Evolutionary conservation across 1,140 invertebrate genomes (phyloP).

Genomic region (Aphidius ervi): DNA sequence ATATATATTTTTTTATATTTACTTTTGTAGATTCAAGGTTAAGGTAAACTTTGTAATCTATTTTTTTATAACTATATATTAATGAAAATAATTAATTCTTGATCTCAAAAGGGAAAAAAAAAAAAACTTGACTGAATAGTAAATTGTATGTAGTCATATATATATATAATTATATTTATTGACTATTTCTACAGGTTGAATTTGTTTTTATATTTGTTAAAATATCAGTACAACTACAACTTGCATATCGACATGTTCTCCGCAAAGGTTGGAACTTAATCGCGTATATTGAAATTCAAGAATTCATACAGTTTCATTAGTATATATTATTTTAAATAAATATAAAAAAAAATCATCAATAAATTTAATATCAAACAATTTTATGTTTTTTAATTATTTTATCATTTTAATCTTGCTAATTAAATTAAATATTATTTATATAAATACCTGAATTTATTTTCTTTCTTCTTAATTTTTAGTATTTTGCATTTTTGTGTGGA

Average conservation of each 20-base stretch:
- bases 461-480: slow-evolving; percentile 15
- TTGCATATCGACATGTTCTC: slow-evolving; percentile 11
- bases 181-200: no score
- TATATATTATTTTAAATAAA: slow-evolving; percentile 4
- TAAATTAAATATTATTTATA: no score
- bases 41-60: no score
- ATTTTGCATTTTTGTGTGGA: slow-evolving; percentile 17
- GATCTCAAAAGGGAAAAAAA: slow-evolving; percentile 15
- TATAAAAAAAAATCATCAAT: slow-evolving; percentile 9
- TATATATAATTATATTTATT: no score
- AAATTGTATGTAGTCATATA: no score
- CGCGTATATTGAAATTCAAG: not conserved
- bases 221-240: no score
- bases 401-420: slow-evolving; percentile 15
- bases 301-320: not conserved
- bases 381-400: slow-evolving; percentile 10
- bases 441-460: not conserved
- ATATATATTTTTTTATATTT: no score
- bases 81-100: not conserved
- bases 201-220: no score
- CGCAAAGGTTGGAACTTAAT: slow-evolving; percentile 12
- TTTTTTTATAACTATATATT: no score
- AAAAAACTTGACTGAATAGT: no score
- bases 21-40: no score
- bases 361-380: not conserved